These are phyloP conservation scores for Paracentrotus lividus DNA, from an alignment of 53 echinoderm and acorn worm species.

Conservation along the genomic window DNA sequence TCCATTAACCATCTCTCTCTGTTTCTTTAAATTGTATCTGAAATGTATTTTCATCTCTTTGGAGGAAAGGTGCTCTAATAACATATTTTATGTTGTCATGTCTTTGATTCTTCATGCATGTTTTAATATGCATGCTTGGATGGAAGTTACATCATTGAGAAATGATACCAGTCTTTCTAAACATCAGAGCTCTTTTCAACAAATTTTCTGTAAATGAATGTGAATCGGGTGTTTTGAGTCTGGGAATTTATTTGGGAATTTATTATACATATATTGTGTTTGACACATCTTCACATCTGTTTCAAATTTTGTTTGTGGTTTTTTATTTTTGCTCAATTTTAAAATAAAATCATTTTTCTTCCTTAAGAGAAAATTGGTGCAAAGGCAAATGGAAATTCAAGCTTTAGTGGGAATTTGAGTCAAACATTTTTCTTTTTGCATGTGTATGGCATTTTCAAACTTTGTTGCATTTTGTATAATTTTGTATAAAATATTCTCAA, in stretches of 20 bases:
- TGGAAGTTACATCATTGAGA: conserved; percentile 8
- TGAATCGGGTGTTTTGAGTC: background rate
- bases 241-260: too few species aligned
- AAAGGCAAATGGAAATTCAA: background rate
- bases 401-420: background rate
- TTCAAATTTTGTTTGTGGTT: background rate
- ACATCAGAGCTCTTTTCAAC: background rate
- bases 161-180: conserved; percentile 14
- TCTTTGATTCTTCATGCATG: background rate
- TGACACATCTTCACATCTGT: background rate
- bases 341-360: background rate
- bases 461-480: background rate
- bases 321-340: background rate
- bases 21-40: background rate
- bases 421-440: background rate
- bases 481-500: background rate
- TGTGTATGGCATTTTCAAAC: background rate
- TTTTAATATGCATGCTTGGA: conserved; percentile 14
- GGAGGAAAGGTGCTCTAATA: background rate
- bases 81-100: background rate
- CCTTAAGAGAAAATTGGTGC: background rate
- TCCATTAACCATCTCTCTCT: background rate
- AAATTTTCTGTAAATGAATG: background rate
- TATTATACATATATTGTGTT: too few species aligned
- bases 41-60: background rate